These are phyloP conservation scores for Campylomormyrus tamandua DNA, from an alignment of 2,113 vertebrate genomes.

Conservation along the genomic window DNA sequence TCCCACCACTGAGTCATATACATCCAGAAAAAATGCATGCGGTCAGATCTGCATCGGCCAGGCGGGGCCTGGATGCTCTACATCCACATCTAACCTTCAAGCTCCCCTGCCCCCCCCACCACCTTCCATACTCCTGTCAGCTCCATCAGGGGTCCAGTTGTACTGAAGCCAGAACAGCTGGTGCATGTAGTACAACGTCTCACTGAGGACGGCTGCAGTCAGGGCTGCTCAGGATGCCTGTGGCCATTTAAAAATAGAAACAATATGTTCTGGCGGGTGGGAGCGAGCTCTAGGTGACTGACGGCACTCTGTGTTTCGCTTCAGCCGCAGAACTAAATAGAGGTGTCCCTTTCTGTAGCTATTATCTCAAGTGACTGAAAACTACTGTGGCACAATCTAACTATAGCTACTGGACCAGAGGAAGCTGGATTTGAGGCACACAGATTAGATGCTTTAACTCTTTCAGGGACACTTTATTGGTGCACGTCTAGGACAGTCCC, in stretches of 20 bases:
- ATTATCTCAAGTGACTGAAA: not conserved
- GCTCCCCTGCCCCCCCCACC: not conserved
- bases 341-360: not conserved
- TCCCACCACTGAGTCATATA: not conserved
- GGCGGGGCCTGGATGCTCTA: not conserved
- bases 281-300: not conserved
- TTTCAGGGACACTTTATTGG: not conserved
- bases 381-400: not conserved
- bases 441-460: not conserved
- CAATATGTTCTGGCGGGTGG: not conserved
- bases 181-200: not conserved
- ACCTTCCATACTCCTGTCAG: not conserved
- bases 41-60: not conserved
- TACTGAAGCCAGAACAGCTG: not conserved
- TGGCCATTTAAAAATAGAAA: not conserved
- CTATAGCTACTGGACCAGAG: not conserved
- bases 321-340: not conserved
- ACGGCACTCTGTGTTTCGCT: not conserved
- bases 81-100: not conserved
- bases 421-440: not conserved
- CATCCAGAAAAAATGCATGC: not conserved
- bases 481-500: not conserved
- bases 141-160: not conserved
- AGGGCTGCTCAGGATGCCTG: not conserved
- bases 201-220: not conserved